Evolutionary conservation across 2,113 vertebrate genomes (phyloP), one percentile per base, ranked within the genome.

Genomic region (Coryphaenoides rupestris): DNA sequence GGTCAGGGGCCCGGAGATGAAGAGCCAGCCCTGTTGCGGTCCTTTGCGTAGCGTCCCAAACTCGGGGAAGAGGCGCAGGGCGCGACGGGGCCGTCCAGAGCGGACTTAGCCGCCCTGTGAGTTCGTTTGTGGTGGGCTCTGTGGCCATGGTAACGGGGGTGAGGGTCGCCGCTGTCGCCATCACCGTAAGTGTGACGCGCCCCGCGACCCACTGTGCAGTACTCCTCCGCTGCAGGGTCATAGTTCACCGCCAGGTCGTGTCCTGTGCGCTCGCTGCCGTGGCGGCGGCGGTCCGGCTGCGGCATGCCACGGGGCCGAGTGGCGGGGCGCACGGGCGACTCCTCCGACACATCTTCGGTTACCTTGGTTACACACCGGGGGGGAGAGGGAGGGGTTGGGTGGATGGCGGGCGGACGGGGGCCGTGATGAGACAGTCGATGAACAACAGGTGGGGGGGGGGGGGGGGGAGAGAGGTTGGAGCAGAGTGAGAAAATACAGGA

Each of bases 281-380:
- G 28, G 28, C 28, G 28, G 28, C 28, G 28, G 28, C 10, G 5
- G 28, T 5, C 28, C 28, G 28, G 2, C 5, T 5, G 28, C 28
- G 3, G 28, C 28, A 10, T 33, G 28, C 2, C 33, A 12, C 5
- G 33, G 9, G 33, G 45, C 46, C 45, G 0, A 62, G 26, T 1
- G 71, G 75, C 22, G 28, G 40, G 61, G 17, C 26, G 26, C 77
- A 76, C 12, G 78, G 54, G 54, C 64, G 68, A 40, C 33, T 40
- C 33, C 73, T 88, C 87, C 70, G 85, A 70, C 60, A 87, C 65
- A 55, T 75, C 85, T 79, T 87, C 86, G 55, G 81, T 71, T 70
- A 85, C 87, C 74, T 86, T n/a, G n/a, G 78, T 40, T 16, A 82
- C 81, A 66, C 84, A 88, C 83, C 86, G 73, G 14, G 21, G 58